Percentiles rank a stretch among this genome's conserved stretches.
Evolutionary conservation across 2,113 vertebrate species (phyloP).

Genomic region (Nibea coibor): DNA sequence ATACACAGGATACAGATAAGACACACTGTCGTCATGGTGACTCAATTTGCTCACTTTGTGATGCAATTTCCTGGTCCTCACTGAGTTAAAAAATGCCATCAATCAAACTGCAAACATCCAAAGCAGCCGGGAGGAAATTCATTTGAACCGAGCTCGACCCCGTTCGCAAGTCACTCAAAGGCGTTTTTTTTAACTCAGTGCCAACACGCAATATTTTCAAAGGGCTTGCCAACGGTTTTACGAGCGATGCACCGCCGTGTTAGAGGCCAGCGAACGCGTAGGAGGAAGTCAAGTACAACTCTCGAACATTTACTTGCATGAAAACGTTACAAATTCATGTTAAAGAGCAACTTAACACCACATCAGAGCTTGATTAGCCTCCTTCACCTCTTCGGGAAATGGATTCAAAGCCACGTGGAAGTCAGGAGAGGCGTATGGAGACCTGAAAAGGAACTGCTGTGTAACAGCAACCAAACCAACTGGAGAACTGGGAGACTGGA

Average conservation of each 20-base stretch:
- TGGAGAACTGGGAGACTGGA: too few species aligned
- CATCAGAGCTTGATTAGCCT: neutral
- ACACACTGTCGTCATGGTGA: conserved; percentile 38
- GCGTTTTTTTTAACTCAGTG: neutral
- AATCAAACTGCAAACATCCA: conserved; percentile 57
- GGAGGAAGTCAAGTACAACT: neutral
- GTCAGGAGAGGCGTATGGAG: neutral
- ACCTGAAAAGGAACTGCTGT: neutral
- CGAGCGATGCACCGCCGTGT: neutral
- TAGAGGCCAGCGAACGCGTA: neutral
- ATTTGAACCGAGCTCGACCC: conserved; percentile 36
- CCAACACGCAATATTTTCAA: conserved; percentile 13
- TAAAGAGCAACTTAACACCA: neutral
- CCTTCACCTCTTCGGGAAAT: neutral
- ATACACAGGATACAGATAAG: conserved; percentile 48
- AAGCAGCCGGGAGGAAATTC: conserved; percentile 45
- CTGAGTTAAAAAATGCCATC: conserved; percentile 58
- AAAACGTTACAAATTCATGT: neutral
- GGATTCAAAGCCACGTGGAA: neutral
- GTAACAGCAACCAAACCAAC: neutral
- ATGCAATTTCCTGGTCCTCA: conserved; percentile 63
- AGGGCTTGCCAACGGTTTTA: neutral
- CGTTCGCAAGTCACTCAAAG: conserved; percentile 24
- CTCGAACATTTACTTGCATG: neutral
- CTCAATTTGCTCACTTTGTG: conserved; percentile 54